Conservation (phyloP, 64 coral and sea anemone species). For the Montipora efflorescens region DNA sequence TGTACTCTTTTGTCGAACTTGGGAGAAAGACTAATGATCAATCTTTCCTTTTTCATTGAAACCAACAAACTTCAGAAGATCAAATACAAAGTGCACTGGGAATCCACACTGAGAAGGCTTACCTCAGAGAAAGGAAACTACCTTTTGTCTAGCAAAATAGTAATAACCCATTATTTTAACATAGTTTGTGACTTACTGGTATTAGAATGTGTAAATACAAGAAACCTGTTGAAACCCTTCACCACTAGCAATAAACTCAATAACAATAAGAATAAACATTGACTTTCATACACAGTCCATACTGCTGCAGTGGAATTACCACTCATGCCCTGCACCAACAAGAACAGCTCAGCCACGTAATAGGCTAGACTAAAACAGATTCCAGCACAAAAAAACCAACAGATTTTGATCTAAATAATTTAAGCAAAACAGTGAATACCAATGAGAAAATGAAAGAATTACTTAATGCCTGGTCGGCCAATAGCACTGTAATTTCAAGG, state of each 20-base stretch:
- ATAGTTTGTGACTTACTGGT: neutral
- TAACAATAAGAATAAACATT: neutral
- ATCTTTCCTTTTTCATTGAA: neutral
- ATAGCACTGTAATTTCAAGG: too few species aligned
- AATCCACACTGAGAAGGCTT: neutral
- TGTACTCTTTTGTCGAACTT: too few species aligned
- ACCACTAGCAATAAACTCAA: neutral
- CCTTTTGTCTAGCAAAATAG: too few species aligned
- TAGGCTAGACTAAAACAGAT: too few species aligned
- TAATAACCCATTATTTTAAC: neutral
- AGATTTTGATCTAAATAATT: too few species aligned
- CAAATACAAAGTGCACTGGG: neutral
- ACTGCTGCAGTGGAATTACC: neutral
- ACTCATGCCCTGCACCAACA: neutral
- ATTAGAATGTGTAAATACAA: neutral
- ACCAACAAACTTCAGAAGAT: neutral
- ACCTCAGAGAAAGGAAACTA: neutral
- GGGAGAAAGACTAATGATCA: too few species aligned
- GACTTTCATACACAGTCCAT: neutral
- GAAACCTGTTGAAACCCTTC: neutral
- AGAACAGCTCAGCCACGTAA: too few species aligned
- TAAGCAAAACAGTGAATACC: too few species aligned
- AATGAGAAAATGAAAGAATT: neutral
- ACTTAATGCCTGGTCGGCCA: too few species aligned
- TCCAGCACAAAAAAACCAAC: too few species aligned